Base-by-base conservation (phyloP, 2,888 invertebrate species). In the Tupiocoris notatus region DNA sequence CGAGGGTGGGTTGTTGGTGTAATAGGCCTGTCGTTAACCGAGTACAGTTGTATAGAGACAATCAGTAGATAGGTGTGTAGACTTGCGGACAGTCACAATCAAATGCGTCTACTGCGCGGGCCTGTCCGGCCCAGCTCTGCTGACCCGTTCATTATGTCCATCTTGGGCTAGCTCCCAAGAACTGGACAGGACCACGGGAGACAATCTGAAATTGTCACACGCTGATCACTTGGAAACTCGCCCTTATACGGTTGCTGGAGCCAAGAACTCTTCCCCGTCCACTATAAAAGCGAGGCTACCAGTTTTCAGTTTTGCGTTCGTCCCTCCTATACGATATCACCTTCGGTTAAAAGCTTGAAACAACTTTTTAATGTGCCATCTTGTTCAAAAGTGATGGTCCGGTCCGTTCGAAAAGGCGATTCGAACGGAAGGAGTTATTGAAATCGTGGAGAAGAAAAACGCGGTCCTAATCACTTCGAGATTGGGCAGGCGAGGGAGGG, bases 201-300 rank as follows among this genome's bases (percentile, higher is more conserved):
- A 70, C 70, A 58, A 70, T 70, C 70, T 70, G 59, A 70, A 70
- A 70, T 70, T 70, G 70, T 70, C 70, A 70, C 70, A 59, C 70
- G 70, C 70, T 70, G 70, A 70, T 70, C 70, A 23, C 61, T 59
- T 70, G 25, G 70, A 70, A 70, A 70, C 70, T 23, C 70, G 2
- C 58, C 70, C 70, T 25, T 70, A 22, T 70, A 59, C 22, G 61
- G 70, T 39, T 9, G 6, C 70, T 20, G 23, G 39, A 70, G 59
- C 70, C 70, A 70, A 59, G 70, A 70, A 59, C 70, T 59, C 70
- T 25, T 70, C 39, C 39, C 39, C n/a, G n/a, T 7, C 39, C 39
- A 12, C 39, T 12, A 7, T 39, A 12, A 3, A 12, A 39, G 39
- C 39, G 12, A 39, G 39, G 39, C 12, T 7, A 39, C 39, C 39